Base-by-base conservation (phyloP, 2,113 vertebrate species). In the Orcinus orca region DNA sequence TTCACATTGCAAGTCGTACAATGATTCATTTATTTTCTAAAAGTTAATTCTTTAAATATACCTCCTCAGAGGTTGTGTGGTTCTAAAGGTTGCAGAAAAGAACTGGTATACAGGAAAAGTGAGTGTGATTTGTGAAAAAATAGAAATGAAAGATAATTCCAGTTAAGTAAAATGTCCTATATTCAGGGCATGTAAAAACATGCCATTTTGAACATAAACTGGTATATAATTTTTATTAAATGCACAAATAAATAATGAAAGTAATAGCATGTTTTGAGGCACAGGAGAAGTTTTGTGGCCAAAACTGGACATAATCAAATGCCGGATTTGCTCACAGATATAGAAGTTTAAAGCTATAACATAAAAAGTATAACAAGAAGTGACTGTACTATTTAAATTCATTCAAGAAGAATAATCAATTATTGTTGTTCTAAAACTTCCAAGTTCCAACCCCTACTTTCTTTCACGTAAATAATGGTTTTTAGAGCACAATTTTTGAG, bases 11-110 rank as follows among this genome's bases (percentile, higher is more conserved):
- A 50, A 77, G 17, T 15, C 62, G n/a, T 17, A 13, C 41, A 36
- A 12, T 18, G 38, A 73, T 44, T 71, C 68, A 62, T 62, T 88
- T 84, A 71, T 71, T 63, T 89, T 81, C n/a, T 68, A 77, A 84
- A 96, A 36, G 41, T 92, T 53, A 74, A 55, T 33, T 76, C 76
- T 44, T 97, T 74, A 82, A 90, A 41, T 82, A 83, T 44, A 70
- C 41, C 50, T 93, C 31, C 53, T 33, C 86, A 70, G 63, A 89
- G 50, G 23, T 29, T 83, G 3, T 90, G 55, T 93, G 82, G 55
- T 73, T 95, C 70, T 58, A 74, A 89, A 84, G 53, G 70, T 4
- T 41, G 36, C 8, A 84, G 33, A 38, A 55, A 86, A 86, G 18
- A 80, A 70, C 7, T 26, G 5, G n/a, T 63, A 38, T 62, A 71